Base-by-base conservation (phyloP, 2,797 vertebrate genomes). In the Buceros bicornis region DNA sequence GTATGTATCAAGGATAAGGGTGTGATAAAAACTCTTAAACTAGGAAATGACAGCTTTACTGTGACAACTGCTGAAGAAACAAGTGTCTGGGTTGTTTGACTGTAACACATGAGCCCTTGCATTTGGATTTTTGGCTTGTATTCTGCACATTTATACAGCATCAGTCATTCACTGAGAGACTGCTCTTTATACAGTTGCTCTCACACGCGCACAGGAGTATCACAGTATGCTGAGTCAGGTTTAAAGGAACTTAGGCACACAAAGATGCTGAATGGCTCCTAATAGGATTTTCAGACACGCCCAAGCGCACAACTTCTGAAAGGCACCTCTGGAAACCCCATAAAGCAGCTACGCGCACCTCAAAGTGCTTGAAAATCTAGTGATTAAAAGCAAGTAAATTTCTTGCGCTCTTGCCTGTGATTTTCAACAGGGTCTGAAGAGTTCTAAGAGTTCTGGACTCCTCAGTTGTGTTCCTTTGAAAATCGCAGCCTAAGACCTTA, bases 41-140 rank as follows among this genome's bases (percentile, higher is more conserved):
- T 47, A 70, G 72, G 90, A 96, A 95, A 95, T 69, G 28, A 85
- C 79, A 95, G 83, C 86, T 95, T 95, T 89, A 19, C 79, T 83
- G 22, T 87, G 69, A 77, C 64, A 85, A 37, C 43, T 93, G 79
- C 48, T 77, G n/a, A 89, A 87, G 83, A 87, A 93, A 87, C 57
- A 93, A 89, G 40, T 51, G 82, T 5, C 29, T 82, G 48, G 60
- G 48, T 89, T 92, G 71, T 85, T 64, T 17, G 71, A 77, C 74
- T 78, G 28, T 54, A 92, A 87, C 31, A 84, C 61, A 81, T 22
- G 43, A 95, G 28, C 18, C 58, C 73, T 47, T 93, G 72, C 61
- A 35, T 82, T 81, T 89, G 81, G 88, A 71, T 92, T 95, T 40
- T 97, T 96, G 74, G 50, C 65, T 95, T 81, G 47, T 90, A 78